Conservation (phyloP, 1,140 invertebrate genomes). For the Drosophila bipectinata region DNA sequence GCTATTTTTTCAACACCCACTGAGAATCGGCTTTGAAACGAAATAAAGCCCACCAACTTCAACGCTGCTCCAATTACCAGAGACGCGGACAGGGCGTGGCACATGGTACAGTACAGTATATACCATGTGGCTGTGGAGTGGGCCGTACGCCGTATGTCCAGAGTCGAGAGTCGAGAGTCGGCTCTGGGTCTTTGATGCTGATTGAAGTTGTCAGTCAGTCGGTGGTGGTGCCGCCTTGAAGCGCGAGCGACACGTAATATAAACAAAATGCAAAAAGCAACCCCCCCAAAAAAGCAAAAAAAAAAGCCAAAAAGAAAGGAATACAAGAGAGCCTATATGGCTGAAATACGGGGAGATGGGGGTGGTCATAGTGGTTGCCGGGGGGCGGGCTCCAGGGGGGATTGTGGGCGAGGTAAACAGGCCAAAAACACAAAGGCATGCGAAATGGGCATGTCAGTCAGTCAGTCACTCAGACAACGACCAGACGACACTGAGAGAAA, state of each 20-base stretch:
- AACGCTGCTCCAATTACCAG: slow-evolving; percentile 69
- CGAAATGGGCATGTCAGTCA: slow-evolving; percentile 74
- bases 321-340: slow-evolving; percentile 36
- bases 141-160: slow-evolving; percentile 21
- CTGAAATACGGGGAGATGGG: slow-evolving; percentile 2
- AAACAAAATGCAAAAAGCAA: slow-evolving; percentile 74
- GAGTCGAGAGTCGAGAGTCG: slow-evolving; percentile 56
- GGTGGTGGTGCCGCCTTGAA: slow-evolving; percentile 54
- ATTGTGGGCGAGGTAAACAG: slow-evolving; percentile 46
- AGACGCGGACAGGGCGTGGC: slow-evolving; percentile 62
- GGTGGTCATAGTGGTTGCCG: not conserved
- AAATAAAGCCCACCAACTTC: slow-evolving; percentile 42
- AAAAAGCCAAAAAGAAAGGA: slow-evolving; percentile 57
- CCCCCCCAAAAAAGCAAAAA: slow-evolving; percentile 25
- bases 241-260: slow-evolving; percentile 69
- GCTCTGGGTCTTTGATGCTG: slow-evolving; percentile 70
- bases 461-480: slow-evolving; percentile 49
- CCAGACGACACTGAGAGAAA: slow-evolving; percentile 19
- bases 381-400: slow-evolving; percentile 2
- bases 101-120: slow-evolving; percentile 8
- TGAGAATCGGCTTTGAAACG: slow-evolving; percentile 34
- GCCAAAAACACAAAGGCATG: slow-evolving; percentile 60
- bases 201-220: slow-evolving; percentile 79
- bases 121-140: slow-evolving; percentile 12
- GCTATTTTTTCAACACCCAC: slow-evolving; percentile 74